phyloP scores from a whole-genome alignment of 1,140 invertebrate genomes.

The Acromyrmex charruanus region DNA sequence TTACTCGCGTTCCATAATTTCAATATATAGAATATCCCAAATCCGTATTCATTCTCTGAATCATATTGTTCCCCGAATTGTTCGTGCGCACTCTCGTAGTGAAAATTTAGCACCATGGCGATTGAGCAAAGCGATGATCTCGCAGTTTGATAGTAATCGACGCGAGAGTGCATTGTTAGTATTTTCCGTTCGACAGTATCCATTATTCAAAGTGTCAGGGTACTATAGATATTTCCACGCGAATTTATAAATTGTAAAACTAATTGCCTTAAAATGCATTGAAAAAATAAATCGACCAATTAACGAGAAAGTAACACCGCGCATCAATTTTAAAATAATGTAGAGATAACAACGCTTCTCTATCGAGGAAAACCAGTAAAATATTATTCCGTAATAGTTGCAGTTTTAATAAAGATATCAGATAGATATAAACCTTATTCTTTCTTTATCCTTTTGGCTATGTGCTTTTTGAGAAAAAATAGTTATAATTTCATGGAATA shows the following conservation, averaged over 20 bases:
- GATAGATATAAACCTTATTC: neutral
- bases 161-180: constrained; percentile 56
- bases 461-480: neutral
- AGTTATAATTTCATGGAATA: neutral
- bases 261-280: constrained; percentile 30
- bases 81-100: constrained; percentile 40
- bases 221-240: constrained; percentile 24
- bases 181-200: constrained; percentile 47
- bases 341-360: neutral
- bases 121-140: constrained; percentile 60
- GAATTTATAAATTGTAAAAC: constrained; percentile 45
- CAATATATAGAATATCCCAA: constrained; percentile 17
- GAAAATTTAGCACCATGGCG: constrained; percentile 43
- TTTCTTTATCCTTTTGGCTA: neutral
- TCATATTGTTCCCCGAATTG: constrained; percentile 57
- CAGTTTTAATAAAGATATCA: neutral
- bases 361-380: neutral
- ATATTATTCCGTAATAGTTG: neutral
- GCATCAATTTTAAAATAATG: constrained; percentile 12
- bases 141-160: constrained; percentile 55
- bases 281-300: constrained; percentile 16
- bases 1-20: constrained; percentile 62
- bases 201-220: constrained; percentile 17
- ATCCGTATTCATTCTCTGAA: constrained; percentile 35
- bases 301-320: neutral